Conservation (phyloP, 2,888 invertebrate species). For the Gnatocerus cornutus region DNA sequence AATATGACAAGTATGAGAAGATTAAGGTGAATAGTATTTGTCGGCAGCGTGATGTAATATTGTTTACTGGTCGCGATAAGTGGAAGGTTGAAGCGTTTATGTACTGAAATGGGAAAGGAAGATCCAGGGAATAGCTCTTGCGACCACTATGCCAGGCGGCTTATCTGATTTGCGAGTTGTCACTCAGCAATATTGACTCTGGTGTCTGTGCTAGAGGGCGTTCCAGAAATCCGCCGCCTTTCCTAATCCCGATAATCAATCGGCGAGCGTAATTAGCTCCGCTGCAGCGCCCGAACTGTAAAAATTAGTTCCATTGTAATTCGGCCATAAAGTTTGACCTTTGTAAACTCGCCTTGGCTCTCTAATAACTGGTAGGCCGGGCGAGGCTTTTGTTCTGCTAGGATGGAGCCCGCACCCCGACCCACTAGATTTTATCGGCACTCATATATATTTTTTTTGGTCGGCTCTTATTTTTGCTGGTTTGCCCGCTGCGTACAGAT, state of each 20-base stretch:
- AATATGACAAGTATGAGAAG: constrained; percentile 40
- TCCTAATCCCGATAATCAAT: constrained; percentile 36
- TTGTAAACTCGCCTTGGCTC: constrained; percentile 67
- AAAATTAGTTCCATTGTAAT: constrained; percentile 68
- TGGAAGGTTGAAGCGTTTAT: constrained; percentile 47
- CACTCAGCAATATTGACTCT: constrained; percentile 47
- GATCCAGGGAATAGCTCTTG: constrained; percentile 48
- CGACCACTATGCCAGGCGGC: constrained; percentile 45
- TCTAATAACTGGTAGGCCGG: constrained; percentile 70
- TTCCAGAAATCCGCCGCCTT: constrained; percentile 20
- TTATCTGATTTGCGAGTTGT: constrained; percentile 51
- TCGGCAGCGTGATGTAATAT: constrained; percentile 44
- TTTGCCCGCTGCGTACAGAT: constrained; percentile 71
- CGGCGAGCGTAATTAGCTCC: constrained; percentile 29
- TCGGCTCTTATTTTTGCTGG: constrained; percentile 72
- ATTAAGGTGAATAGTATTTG: constrained; percentile 42
- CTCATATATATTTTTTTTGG: constrained; percentile 70
- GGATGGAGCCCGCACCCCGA: constrained; percentile 68
- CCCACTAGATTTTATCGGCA: constrained; percentile 71
- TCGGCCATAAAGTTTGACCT: constrained; percentile 69
- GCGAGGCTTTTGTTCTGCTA: constrained; percentile 69
- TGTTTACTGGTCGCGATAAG: constrained; percentile 48
- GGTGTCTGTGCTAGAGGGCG: constrained; percentile 30
- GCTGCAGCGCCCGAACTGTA: constrained; percentile 50
- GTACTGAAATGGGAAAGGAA: constrained; percentile 48